phyloP scores from a whole-genome alignment of 2,888 invertebrate species.

The Campoletis raptor region DNA sequence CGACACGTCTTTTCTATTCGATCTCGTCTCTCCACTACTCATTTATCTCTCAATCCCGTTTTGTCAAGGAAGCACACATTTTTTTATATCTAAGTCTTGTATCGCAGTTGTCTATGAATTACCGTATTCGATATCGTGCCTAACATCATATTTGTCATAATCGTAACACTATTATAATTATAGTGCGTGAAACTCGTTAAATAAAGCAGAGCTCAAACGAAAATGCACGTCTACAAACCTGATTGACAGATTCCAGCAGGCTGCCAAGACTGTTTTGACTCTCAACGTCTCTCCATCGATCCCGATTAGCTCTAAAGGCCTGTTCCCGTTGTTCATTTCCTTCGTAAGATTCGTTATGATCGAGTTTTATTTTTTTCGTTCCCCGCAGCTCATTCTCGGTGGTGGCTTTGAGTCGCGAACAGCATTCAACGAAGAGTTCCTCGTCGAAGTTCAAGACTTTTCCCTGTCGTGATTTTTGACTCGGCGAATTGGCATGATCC shows the following conservation, averaged over 20 bases:
- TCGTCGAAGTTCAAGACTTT: conserved; percentile 83
- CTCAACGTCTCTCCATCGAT: conserved; percentile 83
- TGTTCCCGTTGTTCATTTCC: conserved; percentile 76
- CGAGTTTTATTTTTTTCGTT: conserved; percentile 83
- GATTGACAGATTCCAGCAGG: conserved; percentile 83
- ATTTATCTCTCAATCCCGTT: too few species aligned
- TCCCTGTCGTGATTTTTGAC: conserved; percentile 78
- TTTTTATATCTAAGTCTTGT: too few species aligned
- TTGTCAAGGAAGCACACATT: too few species aligned
- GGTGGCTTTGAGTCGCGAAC: conserved; percentile 83
- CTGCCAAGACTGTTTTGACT: conserved; percentile 84
- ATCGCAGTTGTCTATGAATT: too few species aligned
- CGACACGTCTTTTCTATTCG: too few species aligned
- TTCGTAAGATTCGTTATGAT: conserved; percentile 80
- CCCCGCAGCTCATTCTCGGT: conserved; percentile 83
- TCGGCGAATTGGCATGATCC: conserved; percentile 62
- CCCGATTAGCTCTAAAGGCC: conserved; percentile 75
- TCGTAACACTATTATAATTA: too few species aligned
- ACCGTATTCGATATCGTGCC: too few species aligned
- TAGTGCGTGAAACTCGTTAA: too few species aligned
- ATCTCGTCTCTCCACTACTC: too few species aligned
- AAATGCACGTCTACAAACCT: conserved; percentile 76
- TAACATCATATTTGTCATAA: too few species aligned
- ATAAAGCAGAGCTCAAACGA: not conserved
- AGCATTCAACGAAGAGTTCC: conserved; percentile 83